These are phyloP conservation scores for Oxycera nigricornis DNA, from an alignment of 2,888 invertebrate genomes.

Conservation along the genomic window DNA sequence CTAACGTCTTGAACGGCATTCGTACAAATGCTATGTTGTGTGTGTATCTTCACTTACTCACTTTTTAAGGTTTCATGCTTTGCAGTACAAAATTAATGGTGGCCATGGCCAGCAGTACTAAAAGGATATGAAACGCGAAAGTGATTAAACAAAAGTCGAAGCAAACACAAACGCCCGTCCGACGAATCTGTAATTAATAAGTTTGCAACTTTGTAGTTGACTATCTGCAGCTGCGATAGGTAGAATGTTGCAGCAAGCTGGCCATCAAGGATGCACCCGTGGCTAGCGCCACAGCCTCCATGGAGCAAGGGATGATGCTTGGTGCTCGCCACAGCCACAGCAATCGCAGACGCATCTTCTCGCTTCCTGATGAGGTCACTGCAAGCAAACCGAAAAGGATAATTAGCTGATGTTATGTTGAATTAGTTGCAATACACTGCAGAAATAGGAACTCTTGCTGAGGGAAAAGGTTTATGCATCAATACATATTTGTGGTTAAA, in stretches of 20 bases:
- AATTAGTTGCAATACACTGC: no score
- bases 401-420: no score
- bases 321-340: background rate
- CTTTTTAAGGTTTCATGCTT: no score
- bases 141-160: background rate
- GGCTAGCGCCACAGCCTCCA: background rate
- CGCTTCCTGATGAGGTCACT: constrained; percentile 16
- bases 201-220: background rate
- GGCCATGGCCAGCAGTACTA: no score
- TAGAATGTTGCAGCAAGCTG: background rate
- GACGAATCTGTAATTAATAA: background rate
- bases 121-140: no score
- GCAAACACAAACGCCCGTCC: background rate
- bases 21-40: no score
- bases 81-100: no score
- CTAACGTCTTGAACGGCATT: no score
- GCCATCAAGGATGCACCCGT: background rate
- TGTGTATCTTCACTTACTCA: no score
- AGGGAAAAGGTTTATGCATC: no score
- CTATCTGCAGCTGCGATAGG: constrained; percentile 11
- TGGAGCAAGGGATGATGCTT: background rate
- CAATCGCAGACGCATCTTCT: background rate
- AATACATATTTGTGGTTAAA: no score
- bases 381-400: background rate
- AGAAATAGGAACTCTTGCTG: no score